Conservation (phyloP, 2,797 vertebrate species). For the Tarsius wallacei region DNA sequence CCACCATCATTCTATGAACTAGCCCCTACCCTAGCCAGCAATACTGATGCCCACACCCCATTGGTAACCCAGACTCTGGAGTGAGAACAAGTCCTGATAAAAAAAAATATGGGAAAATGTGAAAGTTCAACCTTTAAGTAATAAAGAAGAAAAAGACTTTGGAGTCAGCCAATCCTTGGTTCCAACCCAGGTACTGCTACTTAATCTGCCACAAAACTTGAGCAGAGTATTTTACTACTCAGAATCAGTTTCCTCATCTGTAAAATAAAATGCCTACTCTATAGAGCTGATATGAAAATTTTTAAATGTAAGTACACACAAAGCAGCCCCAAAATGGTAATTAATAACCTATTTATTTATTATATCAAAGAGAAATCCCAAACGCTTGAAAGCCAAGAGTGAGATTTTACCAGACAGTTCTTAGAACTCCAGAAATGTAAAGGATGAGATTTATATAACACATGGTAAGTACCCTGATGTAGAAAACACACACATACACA, state of each 20-base stretch:
- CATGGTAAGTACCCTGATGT: not conserved
- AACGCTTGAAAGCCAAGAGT: not conserved
- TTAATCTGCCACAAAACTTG: not conserved
- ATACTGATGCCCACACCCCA: not conserved
- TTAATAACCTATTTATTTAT: not conserved
- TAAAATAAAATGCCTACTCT: not conserved
- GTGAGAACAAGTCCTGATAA: not conserved
- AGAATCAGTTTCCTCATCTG: not conserved
- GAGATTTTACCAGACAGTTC: not conserved
- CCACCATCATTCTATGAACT: not conserved
- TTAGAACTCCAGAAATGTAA: not conserved
- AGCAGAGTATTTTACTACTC: not conserved
- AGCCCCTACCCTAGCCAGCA: not conserved
- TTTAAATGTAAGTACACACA: not conserved
- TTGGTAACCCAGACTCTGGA: not conserved
- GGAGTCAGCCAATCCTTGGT: not conserved
- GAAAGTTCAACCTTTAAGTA: not conserved
- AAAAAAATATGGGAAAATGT: not conserved
- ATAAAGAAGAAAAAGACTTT: not conserved
- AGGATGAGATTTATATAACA: constrained; percentile 8
- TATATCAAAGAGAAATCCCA: constrained; percentile 19
- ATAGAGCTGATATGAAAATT: constrained; percentile 31
- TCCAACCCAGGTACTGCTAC: not conserved
- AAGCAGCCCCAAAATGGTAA: not conserved
- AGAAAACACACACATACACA: not conserved